A percentile compares a stretch with the other conserved stretches of the same genome.
Evolutionary conservation across 2,113 vertebrate genomes (phyloP).

Genomic region (Mustela lutreola): DNA sequence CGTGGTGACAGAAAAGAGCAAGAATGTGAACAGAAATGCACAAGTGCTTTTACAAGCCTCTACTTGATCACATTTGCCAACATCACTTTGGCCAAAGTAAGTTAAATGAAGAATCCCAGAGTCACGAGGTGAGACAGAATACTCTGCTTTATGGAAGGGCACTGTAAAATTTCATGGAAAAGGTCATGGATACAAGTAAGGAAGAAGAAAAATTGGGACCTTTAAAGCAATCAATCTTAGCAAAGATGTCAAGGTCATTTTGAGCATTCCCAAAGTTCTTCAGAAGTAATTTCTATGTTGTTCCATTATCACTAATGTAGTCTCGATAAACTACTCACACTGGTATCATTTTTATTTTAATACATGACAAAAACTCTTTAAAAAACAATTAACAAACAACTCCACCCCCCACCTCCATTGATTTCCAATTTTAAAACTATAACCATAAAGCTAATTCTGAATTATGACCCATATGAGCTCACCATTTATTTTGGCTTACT

Average conservation of each 20-base stretch:
- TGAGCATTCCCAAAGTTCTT: slow-evolving; percentile 46
- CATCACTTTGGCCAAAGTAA: slow-evolving; percentile 23
- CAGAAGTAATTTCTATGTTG: slow-evolving; percentile 22
- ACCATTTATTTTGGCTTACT: slow-evolving; percentile 45
- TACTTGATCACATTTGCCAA: slow-evolving; percentile 38
- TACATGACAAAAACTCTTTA: slow-evolving; percentile 38
- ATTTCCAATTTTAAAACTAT: slow-evolving; percentile 15
- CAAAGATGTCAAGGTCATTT: slow-evolving; percentile 53
- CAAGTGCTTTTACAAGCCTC: slow-evolving; percentile 11
- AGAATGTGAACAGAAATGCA: slow-evolving; percentile 17
- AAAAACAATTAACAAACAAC: slow-evolving; percentile 35
- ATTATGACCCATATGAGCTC: not conserved
- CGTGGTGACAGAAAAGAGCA: slow-evolving; percentile 1
- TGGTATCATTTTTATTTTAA: slow-evolving; percentile 38
- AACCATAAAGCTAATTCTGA: slow-evolving; percentile 43
- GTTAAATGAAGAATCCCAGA: slow-evolving; percentile 28
- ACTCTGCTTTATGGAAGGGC: not conserved
- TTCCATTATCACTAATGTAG: slow-evolving; percentile 51
- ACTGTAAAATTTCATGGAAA: slow-evolving; percentile 24
- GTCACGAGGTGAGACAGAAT: not conserved
- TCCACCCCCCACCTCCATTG: not conserved
- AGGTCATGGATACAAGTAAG: not conserved
- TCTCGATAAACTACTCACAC: slow-evolving; percentile 16
- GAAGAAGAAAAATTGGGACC: not conserved
- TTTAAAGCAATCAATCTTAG: slow-evolving; percentile 7